Base-by-base conservation (phyloP, 35 echinoderm and acorn worm genomes). In the Apostichopus parvimensis region DNA sequence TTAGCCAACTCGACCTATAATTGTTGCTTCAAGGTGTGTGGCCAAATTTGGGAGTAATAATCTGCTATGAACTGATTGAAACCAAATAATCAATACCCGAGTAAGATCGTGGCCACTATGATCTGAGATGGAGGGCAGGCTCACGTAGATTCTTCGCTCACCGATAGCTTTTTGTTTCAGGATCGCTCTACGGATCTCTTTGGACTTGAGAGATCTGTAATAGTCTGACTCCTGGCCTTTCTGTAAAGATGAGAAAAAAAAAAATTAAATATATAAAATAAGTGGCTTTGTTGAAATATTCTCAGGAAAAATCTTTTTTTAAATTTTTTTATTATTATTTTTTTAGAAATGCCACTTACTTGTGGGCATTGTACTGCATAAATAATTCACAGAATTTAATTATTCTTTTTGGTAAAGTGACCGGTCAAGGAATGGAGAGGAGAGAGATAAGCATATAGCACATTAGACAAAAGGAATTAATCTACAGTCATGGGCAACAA, bases 31-130 rank as follows among this genome's bases (percentile, higher is more conserved):
- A 45, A 45, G 34, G 2, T 45, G 34, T 45, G 34, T 45, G 34
- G 34, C 34, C 34, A 45, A 2, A 45, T 45, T 45, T 45, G 3
- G 0, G 34, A 3, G 34, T 45, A 45, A 45, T 45, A 45, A 45
- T 45, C 34, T 45, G 34, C 2, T 45, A 45, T 45, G 34, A 45
- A 45, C 34, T 45, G 34, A 45, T 45, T 45, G 34, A 45, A 45
- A 45, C 4, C 34, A 17, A 79, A 79, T 22, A 53, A 79, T 53
- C 21, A 28, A 77, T 56, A 90, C 88, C 68, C 88, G 34, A 26
- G 66, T 90, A 25, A 90, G n/a, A 55, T 73, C 73, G 68, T 90
- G 88, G 68, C 73, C 68, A 78, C 66, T 90, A 70, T 90, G 88
- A 18, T 90, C 88, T 5, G 68, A 8, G 15, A 77, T 14, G 0